Percentiles rank a stretch among this genome's conserved stretches.
Evolutionary conservation across 2,888 invertebrate species (phyloP).

Genomic region (Neoaliturus tenellus): DNA sequence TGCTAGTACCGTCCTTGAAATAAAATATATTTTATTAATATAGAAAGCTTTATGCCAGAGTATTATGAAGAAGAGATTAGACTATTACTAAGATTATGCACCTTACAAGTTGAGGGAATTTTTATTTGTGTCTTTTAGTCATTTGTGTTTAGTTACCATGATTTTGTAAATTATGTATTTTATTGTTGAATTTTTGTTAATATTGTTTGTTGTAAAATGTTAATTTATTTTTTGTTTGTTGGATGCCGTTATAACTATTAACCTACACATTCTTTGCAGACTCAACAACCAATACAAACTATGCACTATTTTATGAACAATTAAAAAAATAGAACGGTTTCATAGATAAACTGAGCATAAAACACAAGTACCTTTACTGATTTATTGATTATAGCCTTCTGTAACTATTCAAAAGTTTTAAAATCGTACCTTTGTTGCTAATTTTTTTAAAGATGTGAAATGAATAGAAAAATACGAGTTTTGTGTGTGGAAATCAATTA

Average conservation of each 20-base stretch:
- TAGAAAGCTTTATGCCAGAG: background rate
- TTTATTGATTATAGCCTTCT: too few species aligned
- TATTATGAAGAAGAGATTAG: background rate
- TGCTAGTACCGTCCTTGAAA: background rate
- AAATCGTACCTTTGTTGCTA: too few species aligned
- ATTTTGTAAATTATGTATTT: conserved; percentile 27
- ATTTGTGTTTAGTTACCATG: conserved; percentile 38
- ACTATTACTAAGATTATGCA: background rate
- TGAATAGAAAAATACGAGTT: too few species aligned
- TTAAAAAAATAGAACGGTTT: too few species aligned
- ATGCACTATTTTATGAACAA: too few species aligned
- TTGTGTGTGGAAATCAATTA: too few species aligned
- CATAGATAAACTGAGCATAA: too few species aligned
- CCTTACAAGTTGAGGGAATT: background rate
- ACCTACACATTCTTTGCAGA: background rate
- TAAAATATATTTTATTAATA: background rate
- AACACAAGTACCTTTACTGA: too few species aligned
- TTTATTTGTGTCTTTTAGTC: conserved; percentile 3
- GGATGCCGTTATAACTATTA: background rate
- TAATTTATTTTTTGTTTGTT: background rate
- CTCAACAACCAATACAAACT: too few species aligned
- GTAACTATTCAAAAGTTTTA: too few species aligned
- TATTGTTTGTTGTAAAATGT: background rate
- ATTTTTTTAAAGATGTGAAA: too few species aligned
- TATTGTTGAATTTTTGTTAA: conserved; percentile 6